Percentiles rank a stretch among this genome's conserved stretches.
phyloP scores from a whole-genome alignment of 35 echinoderm and acorn worm genomes.

The Lytechinus pictus region DNA sequence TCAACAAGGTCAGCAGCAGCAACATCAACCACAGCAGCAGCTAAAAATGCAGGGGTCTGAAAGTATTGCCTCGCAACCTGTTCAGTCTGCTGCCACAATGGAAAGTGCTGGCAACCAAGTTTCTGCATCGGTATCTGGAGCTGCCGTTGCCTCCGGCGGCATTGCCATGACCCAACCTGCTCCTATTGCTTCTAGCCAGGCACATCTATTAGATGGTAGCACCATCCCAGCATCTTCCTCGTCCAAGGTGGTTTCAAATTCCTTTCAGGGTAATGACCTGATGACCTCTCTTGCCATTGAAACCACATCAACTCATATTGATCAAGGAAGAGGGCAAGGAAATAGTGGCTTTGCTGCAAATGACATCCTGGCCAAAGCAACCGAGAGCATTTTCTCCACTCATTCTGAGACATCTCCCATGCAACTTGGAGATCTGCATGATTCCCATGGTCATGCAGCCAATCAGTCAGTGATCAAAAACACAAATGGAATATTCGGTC shows the following conservation, averaged over 20 bases:
- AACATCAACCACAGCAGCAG: conserved; percentile 34
- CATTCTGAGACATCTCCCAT: conserved; percentile 55
- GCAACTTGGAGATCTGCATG: conserved; percentile 49
- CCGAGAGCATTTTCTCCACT: conserved; percentile 74
- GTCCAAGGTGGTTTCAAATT: background rate
- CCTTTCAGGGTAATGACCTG: conserved; percentile 24
- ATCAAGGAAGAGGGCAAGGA: conserved; percentile 1
- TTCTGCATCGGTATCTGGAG: background rate
- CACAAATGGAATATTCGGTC: conserved; percentile 7
- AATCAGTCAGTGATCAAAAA: conserved; percentile 40
- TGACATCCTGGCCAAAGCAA: conserved; percentile 81
- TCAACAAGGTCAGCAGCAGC: conserved; percentile 52
- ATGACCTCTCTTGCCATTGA: conserved; percentile 50
- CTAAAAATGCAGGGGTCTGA: conserved; percentile 17
- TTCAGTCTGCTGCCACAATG: conserved; percentile 42
- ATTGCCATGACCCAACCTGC: background rate
- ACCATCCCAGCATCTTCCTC: background rate
- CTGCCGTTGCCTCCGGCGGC: background rate
- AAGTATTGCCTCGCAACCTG: conserved; percentile 36
- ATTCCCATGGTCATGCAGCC: background rate
- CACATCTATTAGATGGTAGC: background rate
- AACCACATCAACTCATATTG: conserved; percentile 52
- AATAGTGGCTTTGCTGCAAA: conserved; percentile 46
- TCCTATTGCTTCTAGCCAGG: background rate
- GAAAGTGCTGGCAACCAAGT: background rate